phyloP scores from a whole-genome alignment of 64 coral and sea anemone genomes.

The Stichodactyla mertensii region DNA sequence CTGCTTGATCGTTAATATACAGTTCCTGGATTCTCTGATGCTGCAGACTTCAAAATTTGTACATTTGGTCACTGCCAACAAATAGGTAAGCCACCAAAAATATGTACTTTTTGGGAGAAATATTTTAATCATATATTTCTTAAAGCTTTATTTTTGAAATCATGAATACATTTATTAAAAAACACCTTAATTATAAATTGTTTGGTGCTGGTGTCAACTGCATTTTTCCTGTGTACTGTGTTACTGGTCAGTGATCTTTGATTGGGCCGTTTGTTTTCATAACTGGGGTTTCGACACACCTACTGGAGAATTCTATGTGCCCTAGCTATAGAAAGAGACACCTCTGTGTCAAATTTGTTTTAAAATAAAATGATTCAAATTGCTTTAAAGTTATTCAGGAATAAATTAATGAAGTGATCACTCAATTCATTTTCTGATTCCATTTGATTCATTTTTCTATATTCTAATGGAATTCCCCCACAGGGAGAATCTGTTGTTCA shows the following conservation, averaged over 20 bases:
- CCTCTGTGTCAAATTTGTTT: too few relatives aligned
- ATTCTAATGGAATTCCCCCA: too few relatives aligned
- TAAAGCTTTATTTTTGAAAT: background rate
- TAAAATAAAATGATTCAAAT: too few relatives aligned
- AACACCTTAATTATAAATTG: constrained; percentile 31
- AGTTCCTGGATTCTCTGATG: constrained; percentile 79
- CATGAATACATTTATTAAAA: constrained; percentile 52
- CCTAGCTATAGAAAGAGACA: too few relatives aligned
- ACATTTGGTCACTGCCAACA: constrained; percentile 78
- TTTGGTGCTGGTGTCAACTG: constrained; percentile 10
- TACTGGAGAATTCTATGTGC: too few relatives aligned
- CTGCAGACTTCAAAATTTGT: constrained; percentile 67
- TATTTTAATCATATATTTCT: background rate
- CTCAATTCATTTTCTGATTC: background rate
- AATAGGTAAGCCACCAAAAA: constrained; percentile 43
- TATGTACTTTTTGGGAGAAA: background rate
- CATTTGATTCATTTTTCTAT: too few relatives aligned
- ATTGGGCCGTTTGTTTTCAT: background rate
- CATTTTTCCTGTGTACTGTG: background rate
- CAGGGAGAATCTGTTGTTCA: too few relatives aligned
- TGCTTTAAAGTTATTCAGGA: background rate
- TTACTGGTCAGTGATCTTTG: background rate
- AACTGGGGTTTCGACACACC: too few relatives aligned
- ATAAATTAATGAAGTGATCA: background rate
- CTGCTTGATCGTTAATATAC: constrained; percentile 24